Percentiles rank a stretch among this genome's conserved stretches.
phyloP scores from a whole-genome alignment of 1,140 invertebrate species.

The Mylabris phalerata region DNA sequence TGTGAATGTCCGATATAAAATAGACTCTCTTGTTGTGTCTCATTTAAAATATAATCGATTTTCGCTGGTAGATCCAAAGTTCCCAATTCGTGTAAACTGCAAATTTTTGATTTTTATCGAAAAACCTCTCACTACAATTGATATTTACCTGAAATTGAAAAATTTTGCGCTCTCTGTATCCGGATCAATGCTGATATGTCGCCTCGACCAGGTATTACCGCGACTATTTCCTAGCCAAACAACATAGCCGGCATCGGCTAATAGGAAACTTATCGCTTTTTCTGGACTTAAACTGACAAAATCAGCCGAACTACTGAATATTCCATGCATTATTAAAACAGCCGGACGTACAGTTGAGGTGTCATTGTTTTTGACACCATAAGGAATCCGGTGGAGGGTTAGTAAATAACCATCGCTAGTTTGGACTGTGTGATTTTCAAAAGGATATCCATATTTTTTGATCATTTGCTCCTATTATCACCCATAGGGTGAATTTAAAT shows the following conservation, averaged over 20 bases:
- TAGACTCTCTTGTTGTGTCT: conserved; percentile 43
- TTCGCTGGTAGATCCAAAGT: conserved; percentile 56
- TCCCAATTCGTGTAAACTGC: too few relatives aligned
- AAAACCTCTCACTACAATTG: conserved; percentile 30
- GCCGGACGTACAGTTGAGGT: conserved; percentile 23
- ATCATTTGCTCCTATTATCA: conserved; percentile 52
- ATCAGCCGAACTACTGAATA: conserved; percentile 66
- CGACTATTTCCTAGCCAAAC: conserved; percentile 69
- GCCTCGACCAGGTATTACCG: conserved; percentile 56
- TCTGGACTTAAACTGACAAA: conserved; percentile 59
- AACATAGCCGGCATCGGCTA: conserved; percentile 67
- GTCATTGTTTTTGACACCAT: conserved; percentile 26
- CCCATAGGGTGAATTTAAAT: too few relatives aligned
- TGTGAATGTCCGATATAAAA: conserved; percentile 61
- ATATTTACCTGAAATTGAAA: conserved; percentile 59
- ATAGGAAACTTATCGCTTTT: conserved; percentile 50
- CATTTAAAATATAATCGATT: conserved; percentile 45
- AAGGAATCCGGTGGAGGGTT: conserved; percentile 61
- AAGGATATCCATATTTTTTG: conserved; percentile 55
- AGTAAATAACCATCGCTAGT: conserved; percentile 70
- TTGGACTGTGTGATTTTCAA: conserved; percentile 58
- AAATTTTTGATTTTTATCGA: too few relatives aligned
- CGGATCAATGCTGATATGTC: conserved; percentile 40
- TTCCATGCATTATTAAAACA: conserved; percentile 59
- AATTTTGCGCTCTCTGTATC: conserved; percentile 45